These are phyloP conservation scores for Acanthosepion esculentum DNA, from an alignment of 2,888 invertebrate genomes.

Conservation along the genomic window DNA sequence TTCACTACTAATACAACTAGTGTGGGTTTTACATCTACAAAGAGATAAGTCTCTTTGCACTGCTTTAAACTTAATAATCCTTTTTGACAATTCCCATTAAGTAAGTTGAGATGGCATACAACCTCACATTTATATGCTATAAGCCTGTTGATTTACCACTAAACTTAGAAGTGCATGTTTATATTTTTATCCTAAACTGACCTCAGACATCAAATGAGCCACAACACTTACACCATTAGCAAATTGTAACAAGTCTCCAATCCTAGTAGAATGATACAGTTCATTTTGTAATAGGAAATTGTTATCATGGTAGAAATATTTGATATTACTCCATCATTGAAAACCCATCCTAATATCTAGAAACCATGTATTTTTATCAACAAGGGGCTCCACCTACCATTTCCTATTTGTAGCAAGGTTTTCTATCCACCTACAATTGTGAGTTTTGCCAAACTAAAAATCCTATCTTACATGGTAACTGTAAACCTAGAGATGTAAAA, in stretches of 20 bases:
- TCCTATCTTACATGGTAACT: conserved; percentile 3
- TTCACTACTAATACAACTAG: no score
- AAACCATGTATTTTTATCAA: background rate
- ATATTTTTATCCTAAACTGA: background rate
- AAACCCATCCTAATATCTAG: background rate
- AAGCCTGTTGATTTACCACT: background rate
- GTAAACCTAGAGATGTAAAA: background rate
- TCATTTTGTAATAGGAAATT: background rate
- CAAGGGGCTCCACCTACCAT: background rate
- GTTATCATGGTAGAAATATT: conserved; percentile 4
- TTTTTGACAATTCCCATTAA: background rate
- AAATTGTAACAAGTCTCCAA: background rate
- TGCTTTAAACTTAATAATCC: background rate
- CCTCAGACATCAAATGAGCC: background rate
- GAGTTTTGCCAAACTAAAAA: background rate
- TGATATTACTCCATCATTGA: background rate
- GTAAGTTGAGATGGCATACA: background rate
- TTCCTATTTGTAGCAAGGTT: background rate
- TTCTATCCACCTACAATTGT: background rate
- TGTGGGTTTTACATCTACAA: background rate
- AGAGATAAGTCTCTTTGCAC: background rate
- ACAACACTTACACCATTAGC: background rate
- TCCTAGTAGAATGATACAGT: background rate
- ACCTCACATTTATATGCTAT: background rate
- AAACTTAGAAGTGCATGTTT: background rate